Evolutionary conservation across 1,140 invertebrate genomes (phyloP), one percentile per base, ranked within the genome.

Genomic region (Apis cerana): DNA sequence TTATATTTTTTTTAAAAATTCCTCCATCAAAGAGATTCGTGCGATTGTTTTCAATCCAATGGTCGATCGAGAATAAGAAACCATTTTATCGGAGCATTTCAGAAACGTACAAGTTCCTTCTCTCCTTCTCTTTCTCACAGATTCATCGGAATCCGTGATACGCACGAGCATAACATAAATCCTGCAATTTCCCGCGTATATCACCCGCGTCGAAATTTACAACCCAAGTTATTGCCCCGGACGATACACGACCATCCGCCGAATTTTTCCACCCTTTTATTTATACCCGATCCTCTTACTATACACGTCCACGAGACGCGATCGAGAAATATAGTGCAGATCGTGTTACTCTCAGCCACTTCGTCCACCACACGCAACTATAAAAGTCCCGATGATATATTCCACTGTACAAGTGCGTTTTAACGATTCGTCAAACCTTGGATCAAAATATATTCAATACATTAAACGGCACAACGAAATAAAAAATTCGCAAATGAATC

Each of bases 361-460:
- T 11, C n/a, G 7, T 59, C 13, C 33, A 33, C 43, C 50, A 43
- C 23, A 58, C 23, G 43, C 23, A 11, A 71, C 52, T 52, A 75
- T 78, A 83, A 86, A 85, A 85, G 64, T 86, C 85, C 21, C 17
- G 8, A 23, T 75, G 48, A 86, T 79, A 75, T 85, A 79, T 70
- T 69, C 64, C 50, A 1, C 58, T 48, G 9, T 17, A 56, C 75
- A 82, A 74, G 67, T 69, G 70, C 62, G 62, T 59, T 62, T 84
- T 85, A 78, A 72, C 72, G 74, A 82, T 85, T 86, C 27, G 0
- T 13, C n/a, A 43, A 19, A 7, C 27, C 21, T 54, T 9, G 0
- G 12, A 8, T 43, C 27, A 0, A 8, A 33, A 33, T 33, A 33
- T 33, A 0, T 7, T 19, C 7, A 21, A 27, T 15, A 21, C 54